These are phyloP conservation scores for Psittacula cyanocephala DNA, from an alignment of 2,113 vertebrate genomes.

Conservation along the genomic window DNA sequence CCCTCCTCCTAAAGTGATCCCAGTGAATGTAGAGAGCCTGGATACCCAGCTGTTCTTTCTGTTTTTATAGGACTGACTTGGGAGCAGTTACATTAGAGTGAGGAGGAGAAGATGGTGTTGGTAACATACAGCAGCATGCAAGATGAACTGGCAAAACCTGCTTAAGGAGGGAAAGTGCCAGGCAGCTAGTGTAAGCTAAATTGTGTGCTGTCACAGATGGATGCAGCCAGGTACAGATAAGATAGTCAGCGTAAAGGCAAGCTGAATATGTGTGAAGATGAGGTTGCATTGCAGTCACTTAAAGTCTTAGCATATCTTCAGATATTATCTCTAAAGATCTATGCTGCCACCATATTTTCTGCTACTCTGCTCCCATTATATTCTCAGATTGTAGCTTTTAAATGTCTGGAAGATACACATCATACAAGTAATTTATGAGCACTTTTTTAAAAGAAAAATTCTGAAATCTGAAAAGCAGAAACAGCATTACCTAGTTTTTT, in stretches of 20 bases:
- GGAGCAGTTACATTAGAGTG: background rate
- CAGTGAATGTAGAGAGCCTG: background rate
- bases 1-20: background rate
- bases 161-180: background rate
- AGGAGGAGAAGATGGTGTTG: background rate
- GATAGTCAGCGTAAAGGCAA: background rate
- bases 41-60: background rate
- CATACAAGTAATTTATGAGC: background rate
- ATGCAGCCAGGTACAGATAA: background rate
- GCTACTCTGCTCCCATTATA: background rate
- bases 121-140: background rate
- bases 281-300: background rate
- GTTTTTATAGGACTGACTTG: background rate
- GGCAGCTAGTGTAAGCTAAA: background rate
- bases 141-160: background rate
- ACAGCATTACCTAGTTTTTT: background rate
- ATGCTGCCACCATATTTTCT: background rate
- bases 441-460: background rate
- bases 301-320: background rate
- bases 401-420: background rate
- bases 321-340: background rate
- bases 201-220: background rate
- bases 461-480: background rate
- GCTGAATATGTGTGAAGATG: background rate
- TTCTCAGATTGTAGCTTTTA: background rate